phyloP scores from a whole-genome alignment of 2,797 vertebrate genomes.

The Pempheris klunzingeri region DNA sequence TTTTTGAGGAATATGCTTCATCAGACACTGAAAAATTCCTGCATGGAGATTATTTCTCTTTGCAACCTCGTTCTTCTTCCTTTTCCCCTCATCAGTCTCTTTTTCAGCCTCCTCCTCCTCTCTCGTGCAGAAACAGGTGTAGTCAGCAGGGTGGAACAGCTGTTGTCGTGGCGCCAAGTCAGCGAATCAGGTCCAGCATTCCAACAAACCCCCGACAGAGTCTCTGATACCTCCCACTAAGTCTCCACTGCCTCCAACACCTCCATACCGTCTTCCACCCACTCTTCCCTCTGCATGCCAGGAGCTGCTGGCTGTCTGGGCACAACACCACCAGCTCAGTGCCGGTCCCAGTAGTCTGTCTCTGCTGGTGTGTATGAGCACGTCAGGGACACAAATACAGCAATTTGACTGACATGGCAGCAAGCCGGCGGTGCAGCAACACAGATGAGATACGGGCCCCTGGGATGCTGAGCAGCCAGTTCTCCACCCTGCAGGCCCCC shows the following conservation, averaged over 20 bases:
- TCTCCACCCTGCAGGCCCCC: background rate
- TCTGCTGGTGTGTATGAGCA: background rate
- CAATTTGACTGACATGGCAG: constrained; percentile 26
- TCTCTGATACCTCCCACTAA: constrained; percentile 10
- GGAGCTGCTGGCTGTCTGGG: constrained; percentile 32
- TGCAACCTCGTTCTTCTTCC: background rate
- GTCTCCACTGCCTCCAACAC: constrained; percentile 4
- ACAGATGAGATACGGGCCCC: constrained; percentile 24
- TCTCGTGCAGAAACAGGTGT: constrained; percentile 57
- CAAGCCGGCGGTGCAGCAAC: constrained; percentile 33
- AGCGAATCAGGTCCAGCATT: constrained; percentile 38
- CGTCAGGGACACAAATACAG: constrained; percentile 15
- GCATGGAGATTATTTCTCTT: background rate
- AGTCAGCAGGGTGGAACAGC: constrained; percentile 64
- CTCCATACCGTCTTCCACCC: constrained; percentile 14
- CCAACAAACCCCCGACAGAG: constrained; percentile 5
- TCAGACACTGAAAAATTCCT: background rate
- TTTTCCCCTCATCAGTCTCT: background rate
- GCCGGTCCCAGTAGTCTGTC: constrained; percentile 17
- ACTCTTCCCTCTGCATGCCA: background rate
- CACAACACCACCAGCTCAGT: constrained; percentile 13
- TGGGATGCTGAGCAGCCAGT: constrained; percentile 44
- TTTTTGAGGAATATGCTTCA: background rate
- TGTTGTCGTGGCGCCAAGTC: constrained; percentile 59
- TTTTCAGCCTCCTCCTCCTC: constrained; percentile 9